phyloP scores from a whole-genome alignment of 2,888 invertebrate species.

The Eupeodes latifasciatus region DNA sequence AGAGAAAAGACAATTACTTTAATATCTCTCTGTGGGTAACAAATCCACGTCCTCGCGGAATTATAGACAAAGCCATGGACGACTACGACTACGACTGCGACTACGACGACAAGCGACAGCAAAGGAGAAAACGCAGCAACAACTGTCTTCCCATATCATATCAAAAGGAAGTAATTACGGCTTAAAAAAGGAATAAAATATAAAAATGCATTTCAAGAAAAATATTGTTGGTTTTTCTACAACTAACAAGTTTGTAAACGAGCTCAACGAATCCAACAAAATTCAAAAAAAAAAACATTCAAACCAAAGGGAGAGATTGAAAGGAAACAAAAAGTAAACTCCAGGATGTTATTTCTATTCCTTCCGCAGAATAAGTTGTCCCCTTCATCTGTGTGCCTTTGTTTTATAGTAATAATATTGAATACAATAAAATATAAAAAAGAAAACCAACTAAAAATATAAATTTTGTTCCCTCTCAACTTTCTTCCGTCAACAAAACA shows the following conservation, averaged over 20 bases:
- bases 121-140: conserved; percentile 43
- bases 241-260: conserved; percentile 52
- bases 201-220: conserved; percentile 58
- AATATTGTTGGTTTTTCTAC: conserved; percentile 42
- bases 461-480: neutral
- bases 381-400: conserved; percentile 13
- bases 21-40: conserved; percentile 61
- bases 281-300: conserved; percentile 7
- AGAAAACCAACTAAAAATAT: conserved; percentile 16
- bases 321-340: conserved; percentile 67
- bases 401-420: conserved; percentile 56
- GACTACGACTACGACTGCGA: conserved; percentile 20
- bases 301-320: conserved; percentile 50
- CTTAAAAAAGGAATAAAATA: conserved; percentile 31
- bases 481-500: conserved; percentile 28
- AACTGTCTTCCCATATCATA: conserved; percentile 55
- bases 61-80: conserved; percentile 51
- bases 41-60: conserved; percentile 54
- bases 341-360: conserved; percentile 67
- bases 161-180: conserved; percentile 71
- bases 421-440: conserved; percentile 32
- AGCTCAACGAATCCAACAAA: neutral
- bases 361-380: conserved; percentile 55
- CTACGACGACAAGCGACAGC: neutral
- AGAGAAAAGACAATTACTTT: conserved; percentile 72